Evolutionary conservation across 2,797 vertebrate genomes (phyloP), one percentile per base, ranked within the genome.

Genomic region (Macrochelys suwanniensis): DNA sequence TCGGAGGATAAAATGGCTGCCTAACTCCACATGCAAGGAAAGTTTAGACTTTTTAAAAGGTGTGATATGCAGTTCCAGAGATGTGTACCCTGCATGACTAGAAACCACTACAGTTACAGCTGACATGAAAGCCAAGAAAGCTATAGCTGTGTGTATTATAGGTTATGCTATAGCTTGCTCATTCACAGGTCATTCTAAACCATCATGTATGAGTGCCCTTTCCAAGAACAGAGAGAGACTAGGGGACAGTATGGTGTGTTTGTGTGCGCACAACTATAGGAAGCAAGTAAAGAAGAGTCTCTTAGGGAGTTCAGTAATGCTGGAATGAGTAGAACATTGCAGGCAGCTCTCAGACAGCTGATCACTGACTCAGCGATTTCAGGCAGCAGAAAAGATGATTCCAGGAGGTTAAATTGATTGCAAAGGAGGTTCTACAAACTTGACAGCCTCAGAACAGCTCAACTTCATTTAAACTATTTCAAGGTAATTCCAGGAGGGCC

Each of bases 401-500:
- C 92, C 79, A 82, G 81, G 91, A 96, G 95, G 87, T 95, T 91
- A 93, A 94, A 96, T 91, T 95, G 96, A 96, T 94, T 95, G 87
- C 95, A 89, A 90, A 90, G 85, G 82, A 96, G 89, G 87, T 87
- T 92, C 95, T 94, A 80, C 93, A 96, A 95, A 92, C 88, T n/a
- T 90, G 93, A 95, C 96, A 96, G 96, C 61, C 89, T 90, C 61
- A 0, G 0, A 96, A 92, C 4, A 2, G 90, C 93, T 90, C 97
- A 88, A 95, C 94, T 96, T 95, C 96, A 96, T 95, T 95, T 94
- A 84, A 92, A 93, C 89, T 90, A 90, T 96, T 96, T 96, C 94
- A 91, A 94, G 90, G 95, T 92, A 96, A 95, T 97, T 97, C 94
- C 95, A 96, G 94, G 94, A 97, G 95, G 95, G 96, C 94, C n/a